Conservation (phyloP, 1,140 invertebrate species). For the Drosophila sechellia region DNA sequence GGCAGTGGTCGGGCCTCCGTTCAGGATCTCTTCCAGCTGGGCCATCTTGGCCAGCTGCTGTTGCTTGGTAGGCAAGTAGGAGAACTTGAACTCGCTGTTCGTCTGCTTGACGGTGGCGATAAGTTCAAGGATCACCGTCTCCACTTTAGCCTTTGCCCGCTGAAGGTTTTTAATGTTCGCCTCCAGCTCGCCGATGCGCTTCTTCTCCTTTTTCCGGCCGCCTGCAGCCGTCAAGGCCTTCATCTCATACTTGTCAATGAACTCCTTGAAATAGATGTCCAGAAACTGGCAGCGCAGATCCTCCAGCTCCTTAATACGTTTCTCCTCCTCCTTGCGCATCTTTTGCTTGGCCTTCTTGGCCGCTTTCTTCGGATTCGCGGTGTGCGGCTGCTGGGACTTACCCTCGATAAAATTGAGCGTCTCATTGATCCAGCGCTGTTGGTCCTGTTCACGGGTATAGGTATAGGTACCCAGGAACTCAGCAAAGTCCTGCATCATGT, state of each 20-base stretch:
- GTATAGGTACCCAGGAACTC: conserved; percentile 77
- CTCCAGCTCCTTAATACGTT: conserved; percentile 78
- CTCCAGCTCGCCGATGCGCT: conserved; percentile 80
- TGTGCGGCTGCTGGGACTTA: conserved; percentile 73
- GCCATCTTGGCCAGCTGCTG: conserved; percentile 77
- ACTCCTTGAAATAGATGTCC: conserved; percentile 83
- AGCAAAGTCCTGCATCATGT: conserved; percentile 76
- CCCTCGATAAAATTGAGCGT: conserved; percentile 82
- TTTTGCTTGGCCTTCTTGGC: conserved; percentile 83
- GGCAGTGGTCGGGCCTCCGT: conserved; percentile 19
- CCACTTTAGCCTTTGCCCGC: conserved; percentile 78
- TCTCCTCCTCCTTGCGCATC: conserved; percentile 81
- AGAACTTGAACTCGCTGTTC: conserved; percentile 80
- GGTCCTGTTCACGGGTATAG: conserved; percentile 58
- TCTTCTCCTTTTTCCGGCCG: conserved; percentile 80
- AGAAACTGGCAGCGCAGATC: conserved; percentile 79
- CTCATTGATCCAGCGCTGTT: conserved; percentile 80
- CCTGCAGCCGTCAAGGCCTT: conserved; percentile 67
- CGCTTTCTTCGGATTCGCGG: conserved; percentile 77
- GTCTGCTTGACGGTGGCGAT: conserved; percentile 81
- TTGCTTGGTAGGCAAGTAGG: conserved; percentile 83
- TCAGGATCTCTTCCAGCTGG: conserved; percentile 62
- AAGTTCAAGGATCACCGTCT: conserved; percentile 76
- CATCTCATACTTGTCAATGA: conserved; percentile 77
- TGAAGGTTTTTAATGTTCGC: conserved; percentile 81